These are phyloP conservation scores for Tineola bisselliella DNA, from an alignment of 2,888 invertebrate genomes.

Conservation along the genomic window DNA sequence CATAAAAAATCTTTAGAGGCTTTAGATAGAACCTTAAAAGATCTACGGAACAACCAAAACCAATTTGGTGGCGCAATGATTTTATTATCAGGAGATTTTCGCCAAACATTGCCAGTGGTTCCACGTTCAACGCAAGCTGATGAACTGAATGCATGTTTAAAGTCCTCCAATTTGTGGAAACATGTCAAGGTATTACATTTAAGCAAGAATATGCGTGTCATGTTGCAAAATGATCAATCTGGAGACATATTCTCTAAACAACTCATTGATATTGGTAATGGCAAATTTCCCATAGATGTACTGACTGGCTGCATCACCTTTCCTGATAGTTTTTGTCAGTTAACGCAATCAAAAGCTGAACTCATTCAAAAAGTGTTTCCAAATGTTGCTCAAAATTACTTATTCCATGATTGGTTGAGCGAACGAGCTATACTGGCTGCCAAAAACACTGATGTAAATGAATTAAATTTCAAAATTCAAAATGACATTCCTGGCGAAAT, in stretches of 20 bases:
- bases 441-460: constrained; percentile 17
- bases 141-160: constrained; percentile 15
- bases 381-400: constrained; percentile 17
- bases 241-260: constrained; percentile 18
- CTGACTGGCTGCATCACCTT: constrained; percentile 18
- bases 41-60: constrained; percentile 19
- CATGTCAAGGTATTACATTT: constrained; percentile 15
- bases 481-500: constrained; percentile 21
- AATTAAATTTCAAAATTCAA: constrained; percentile 24
- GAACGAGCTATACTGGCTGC: constrained; percentile 22
- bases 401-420: constrained; percentile 21
- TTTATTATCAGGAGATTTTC: constrained; percentile 20
- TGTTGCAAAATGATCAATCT: constrained; percentile 14
- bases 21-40: constrained; percentile 22
- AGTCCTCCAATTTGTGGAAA: constrained; percentile 17
- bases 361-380: constrained; percentile 17
- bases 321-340: constrained; percentile 18
- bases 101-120: constrained; percentile 20
- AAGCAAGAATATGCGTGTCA: constrained; percentile 18
- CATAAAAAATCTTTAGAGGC: constrained; percentile 18
- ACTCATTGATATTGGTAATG: constrained; percentile 19
- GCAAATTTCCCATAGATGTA: too few relatives aligned
- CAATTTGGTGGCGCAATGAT: constrained; percentile 19
- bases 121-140: constrained; percentile 20
- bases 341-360: constrained; percentile 16